These are phyloP conservation scores for human (Homo sapiens) DNA, from an alignment of 2,113 vertebrate species.

Conservation along the genomic window DNA sequence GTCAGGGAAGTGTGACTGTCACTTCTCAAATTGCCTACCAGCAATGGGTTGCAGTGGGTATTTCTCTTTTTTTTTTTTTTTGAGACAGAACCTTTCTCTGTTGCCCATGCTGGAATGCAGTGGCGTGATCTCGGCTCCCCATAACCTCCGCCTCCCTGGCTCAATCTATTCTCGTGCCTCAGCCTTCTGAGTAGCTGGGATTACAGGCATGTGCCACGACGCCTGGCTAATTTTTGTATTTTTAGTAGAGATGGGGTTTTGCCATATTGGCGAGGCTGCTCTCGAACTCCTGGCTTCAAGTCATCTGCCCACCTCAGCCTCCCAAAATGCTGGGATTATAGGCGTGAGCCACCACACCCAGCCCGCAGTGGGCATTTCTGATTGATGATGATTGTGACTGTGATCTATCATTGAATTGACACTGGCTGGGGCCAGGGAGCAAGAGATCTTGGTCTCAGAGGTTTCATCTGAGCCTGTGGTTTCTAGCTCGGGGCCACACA, in stretches of 20 bases:
- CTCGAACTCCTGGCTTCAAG: no score
- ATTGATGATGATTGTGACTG: neutral
- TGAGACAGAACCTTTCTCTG: neutral
- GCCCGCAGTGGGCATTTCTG: neutral
- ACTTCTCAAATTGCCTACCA: rapidly evolving
- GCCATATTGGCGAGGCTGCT: no score
- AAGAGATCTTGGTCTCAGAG: rapidly evolving
- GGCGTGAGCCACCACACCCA: neutral
- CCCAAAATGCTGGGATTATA: no score
- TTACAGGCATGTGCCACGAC: no score
- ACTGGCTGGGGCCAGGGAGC: neutral
- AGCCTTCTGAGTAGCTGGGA: no score
- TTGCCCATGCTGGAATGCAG: no score
- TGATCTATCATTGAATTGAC: neutral
- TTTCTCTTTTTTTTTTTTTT: neutral
- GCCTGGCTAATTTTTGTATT: no score
- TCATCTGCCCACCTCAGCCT: no score
- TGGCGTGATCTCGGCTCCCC: no score
- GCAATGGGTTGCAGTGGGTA: rapidly evolving
- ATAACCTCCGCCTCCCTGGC: no score
- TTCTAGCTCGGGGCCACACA: neutral
- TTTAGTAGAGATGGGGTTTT: no score
- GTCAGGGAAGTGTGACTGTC: neutral
- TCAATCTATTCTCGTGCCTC: no score
- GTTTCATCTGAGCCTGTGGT: neutral